A percentile compares a stretch with the other conserved stretches of the same genome.
phyloP scores from a whole-genome alignment of 2,888 invertebrate genomes.

The Myathropa florea region DNA sequence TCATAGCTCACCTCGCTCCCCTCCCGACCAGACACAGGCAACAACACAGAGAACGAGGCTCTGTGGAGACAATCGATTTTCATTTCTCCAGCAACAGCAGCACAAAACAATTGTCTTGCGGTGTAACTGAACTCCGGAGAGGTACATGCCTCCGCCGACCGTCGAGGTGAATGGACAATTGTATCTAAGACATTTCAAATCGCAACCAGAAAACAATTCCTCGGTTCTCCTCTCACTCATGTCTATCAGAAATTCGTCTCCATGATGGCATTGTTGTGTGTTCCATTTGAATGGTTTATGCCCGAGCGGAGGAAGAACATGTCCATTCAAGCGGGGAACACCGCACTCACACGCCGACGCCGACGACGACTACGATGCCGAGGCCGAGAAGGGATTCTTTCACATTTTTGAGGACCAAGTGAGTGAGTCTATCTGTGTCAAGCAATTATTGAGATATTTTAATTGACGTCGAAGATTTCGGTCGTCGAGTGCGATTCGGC shows the following conservation, averaged over 20 bases:
- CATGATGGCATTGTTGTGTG: conserved; percentile 42
- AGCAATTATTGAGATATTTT: conserved; percentile 68
- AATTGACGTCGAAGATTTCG: conserved; percentile 38
- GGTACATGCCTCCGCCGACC: conserved; percentile 5
- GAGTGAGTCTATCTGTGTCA: conserved; percentile 6
- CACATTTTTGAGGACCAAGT: conserved; percentile 31
- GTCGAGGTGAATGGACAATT: conserved; percentile 57
- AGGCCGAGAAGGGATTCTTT: conserved; percentile 36
- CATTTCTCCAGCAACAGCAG: conserved; percentile 28
- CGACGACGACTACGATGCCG: not conserved
- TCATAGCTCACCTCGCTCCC: conserved; percentile 22
- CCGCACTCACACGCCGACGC: not conserved
- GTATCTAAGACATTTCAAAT: conserved; percentile 32
- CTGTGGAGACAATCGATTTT: conserved; percentile 53
- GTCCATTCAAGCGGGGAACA: conserved; percentile 14
- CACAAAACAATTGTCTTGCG: conserved; percentile 32
- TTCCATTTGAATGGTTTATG: conserved; percentile 65
- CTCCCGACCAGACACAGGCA: not conserved
- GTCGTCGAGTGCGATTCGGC: too few species aligned
- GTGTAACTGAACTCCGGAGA: conserved; percentile 52
- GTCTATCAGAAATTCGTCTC: conserved; percentile 63
- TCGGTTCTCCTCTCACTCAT: conserved; percentile 9
- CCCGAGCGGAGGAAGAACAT: conserved; percentile 29
- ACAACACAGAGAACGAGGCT: conserved; percentile 41
- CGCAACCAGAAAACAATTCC: conserved; percentile 35